Percentiles rank a stretch among this genome's conserved stretches.
Conservation (phyloP, 2,797 vertebrate genomes). For the Syngnathus acus region DNA sequence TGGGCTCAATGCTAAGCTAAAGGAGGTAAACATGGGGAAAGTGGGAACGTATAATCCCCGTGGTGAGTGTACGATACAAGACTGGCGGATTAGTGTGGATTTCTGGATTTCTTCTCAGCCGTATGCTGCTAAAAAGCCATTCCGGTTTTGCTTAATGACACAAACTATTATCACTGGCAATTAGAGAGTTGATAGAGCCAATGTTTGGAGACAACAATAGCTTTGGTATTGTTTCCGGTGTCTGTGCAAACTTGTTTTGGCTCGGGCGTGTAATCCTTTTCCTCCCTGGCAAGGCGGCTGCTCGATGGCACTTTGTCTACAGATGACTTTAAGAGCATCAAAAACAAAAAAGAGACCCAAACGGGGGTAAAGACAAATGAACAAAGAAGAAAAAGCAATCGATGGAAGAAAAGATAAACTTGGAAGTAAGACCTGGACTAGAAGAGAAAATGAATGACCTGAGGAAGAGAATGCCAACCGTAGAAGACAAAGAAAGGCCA, state of each 20-base stretch:
- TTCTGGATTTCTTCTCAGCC: constrained; percentile 26
- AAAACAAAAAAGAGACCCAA: constrained; percentile 8
- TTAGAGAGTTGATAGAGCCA: constrained; percentile 23
- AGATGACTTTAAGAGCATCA: constrained; percentile 16
- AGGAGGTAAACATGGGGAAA: background rate
- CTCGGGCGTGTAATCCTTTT: constrained; percentile 63
- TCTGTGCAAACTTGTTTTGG: constrained; percentile 56
- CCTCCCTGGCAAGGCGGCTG: constrained; percentile 58
- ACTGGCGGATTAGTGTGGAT: constrained; percentile 45
- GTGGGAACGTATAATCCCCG: constrained; percentile 37
- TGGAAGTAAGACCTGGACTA: background rate
- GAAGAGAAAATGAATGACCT: constrained; percentile 18
- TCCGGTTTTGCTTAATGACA: constrained; percentile 14
- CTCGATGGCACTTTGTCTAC: constrained; percentile 63
- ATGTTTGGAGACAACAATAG: constrained; percentile 50
- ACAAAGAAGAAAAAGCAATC: background rate
- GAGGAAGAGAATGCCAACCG: constrained; percentile 32
- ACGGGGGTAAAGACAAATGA: too few species aligned
- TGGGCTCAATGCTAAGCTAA: constrained; percentile 17
- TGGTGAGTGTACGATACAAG: constrained; percentile 7
- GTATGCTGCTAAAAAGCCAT: constrained; percentile 42
- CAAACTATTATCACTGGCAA: background rate
- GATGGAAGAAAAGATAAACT: constrained; percentile 10
- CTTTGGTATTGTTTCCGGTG: constrained; percentile 8
- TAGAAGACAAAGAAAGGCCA: background rate